Base-by-base conservation (phyloP, 1,140 invertebrate species). In the Penaeus chinensis region DNA sequence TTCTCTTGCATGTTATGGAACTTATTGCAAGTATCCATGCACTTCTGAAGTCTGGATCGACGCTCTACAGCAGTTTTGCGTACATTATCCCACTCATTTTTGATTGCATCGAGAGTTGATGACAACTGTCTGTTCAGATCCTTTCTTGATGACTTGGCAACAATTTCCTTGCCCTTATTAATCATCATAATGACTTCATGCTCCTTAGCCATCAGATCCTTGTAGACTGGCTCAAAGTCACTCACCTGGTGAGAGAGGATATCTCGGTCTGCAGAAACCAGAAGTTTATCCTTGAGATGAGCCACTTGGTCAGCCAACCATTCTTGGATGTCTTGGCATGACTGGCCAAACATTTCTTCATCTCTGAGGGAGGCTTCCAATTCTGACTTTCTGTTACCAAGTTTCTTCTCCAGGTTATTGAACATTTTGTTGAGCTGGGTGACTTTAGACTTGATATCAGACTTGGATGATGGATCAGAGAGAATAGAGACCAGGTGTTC, bases 181-280 rank as follows among this genome's bases (percentile, higher is more conserved):
- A 98, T 92, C 7, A 99, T 93, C 96, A 98, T 97, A 88, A 98
- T 97, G 0, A 98, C 95, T 93, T 98, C 97, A 91, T 98, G 97
- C 91, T 98, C 97, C 89, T 97, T 95, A 81, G 95, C 94, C 93
- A 97, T 95, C 1, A 98, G 96, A 91, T 98, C 96, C 86, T 96
- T 94, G 91, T 98, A 98, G 24, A 97, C 94, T 2, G 96, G 96
- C 92, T 94, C 90, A 79, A 98, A 97, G 82, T 96, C 95, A 89
- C 96, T 95, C 62, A 98, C 93, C 93, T 99, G 98, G 91, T 97
- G 95, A 90, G 96, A 95, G 7, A 99, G 93, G 82, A 96, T 94
- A 82, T 96, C 95, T 69, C 94, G 93, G 91, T 98, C 96, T 24
- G 97, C 98, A 3, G 97, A 98, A 19, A 99, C 95, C 27, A 96